These are phyloP conservation scores for Leucopsar rothschildi DNA, from an alignment of 2,113 vertebrate genomes.

Conservation along the genomic window DNA sequence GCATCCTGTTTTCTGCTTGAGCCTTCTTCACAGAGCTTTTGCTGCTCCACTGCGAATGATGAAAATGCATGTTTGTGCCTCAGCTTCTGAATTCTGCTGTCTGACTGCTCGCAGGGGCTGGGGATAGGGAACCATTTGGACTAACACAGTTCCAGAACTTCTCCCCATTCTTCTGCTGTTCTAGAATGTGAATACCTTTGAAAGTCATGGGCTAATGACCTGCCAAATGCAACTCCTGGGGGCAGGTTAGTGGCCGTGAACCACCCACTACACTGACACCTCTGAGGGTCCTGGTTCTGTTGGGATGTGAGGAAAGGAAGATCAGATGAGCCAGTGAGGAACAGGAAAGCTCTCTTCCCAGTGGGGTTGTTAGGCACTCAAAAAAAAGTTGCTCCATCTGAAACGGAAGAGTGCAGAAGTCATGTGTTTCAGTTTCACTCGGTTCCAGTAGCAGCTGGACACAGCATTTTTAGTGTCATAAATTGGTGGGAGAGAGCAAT, in stretches of 20 bases:
- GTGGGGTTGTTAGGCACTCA: neutral
- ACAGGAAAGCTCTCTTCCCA: neutral
- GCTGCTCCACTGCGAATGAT: neutral
- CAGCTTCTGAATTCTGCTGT: neutral
- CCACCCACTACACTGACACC: neutral
- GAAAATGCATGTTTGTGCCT: conserved; percentile 27
- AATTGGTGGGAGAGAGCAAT: neutral
- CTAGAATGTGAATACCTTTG: neutral
- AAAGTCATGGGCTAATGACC: neutral
- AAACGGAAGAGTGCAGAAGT: neutral
- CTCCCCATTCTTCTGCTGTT: neutral
- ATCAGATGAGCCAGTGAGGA: neutral
- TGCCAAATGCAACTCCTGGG: neutral
- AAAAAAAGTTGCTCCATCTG: neutral
- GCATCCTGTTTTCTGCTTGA: conserved; percentile 19
- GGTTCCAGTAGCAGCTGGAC: neutral
- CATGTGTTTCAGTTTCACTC: neutral
- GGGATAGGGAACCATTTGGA: neutral
- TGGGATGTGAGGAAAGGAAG: neutral
- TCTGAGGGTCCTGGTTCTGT: neutral
- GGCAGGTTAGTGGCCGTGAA: neutral
- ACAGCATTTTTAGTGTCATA: neutral
- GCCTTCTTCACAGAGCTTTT: neutral
- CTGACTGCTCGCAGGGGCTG: neutral
- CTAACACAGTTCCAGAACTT: neutral